These are phyloP conservation scores for Drosophila kepulauana DNA, from an alignment of 1,140 invertebrate species.

Conservation along the genomic window DNA sequence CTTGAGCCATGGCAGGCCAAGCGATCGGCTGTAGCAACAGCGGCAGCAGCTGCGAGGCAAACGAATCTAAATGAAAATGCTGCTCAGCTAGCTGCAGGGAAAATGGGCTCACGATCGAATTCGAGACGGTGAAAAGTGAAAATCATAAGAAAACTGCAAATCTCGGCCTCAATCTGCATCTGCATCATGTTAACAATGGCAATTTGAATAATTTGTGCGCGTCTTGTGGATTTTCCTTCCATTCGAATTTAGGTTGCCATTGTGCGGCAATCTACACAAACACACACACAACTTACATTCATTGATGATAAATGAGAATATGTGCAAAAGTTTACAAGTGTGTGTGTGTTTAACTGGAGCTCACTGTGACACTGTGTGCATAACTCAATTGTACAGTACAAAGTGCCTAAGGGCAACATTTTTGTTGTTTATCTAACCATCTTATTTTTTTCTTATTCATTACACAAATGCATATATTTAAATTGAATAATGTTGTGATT, in stretches of 20 bases:
- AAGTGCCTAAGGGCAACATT: background rate
- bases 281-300: background rate
- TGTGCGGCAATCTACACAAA: constrained; percentile 43
- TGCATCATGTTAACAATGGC: constrained; percentile 65
- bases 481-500: background rate
- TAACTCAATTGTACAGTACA: constrained; percentile 18
- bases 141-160: constrained; percentile 65
- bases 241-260: constrained; percentile 53
- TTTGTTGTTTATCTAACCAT: background rate
- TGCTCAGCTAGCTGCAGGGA: constrained; percentile 17
- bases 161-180: constrained; percentile 41
- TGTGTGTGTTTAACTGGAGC: constrained; percentile 20
- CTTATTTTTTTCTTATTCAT: background rate
- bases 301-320: constrained; percentile 61
- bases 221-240: constrained; percentile 48
- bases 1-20: constrained; percentile 67
- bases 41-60: constrained; percentile 38
- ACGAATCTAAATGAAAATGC: constrained; percentile 33
- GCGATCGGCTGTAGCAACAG: constrained; percentile 54
- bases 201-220: constrained; percentile 80
- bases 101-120: constrained; percentile 66
- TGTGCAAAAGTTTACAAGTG: constrained; percentile 22
- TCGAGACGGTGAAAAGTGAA: constrained; percentile 59
- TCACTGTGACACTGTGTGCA: constrained; percentile 68
- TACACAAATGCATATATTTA: background rate